Base-by-base conservation (phyloP, 1,140 invertebrate species). In the Centruroides sculpturatus region DNA sequence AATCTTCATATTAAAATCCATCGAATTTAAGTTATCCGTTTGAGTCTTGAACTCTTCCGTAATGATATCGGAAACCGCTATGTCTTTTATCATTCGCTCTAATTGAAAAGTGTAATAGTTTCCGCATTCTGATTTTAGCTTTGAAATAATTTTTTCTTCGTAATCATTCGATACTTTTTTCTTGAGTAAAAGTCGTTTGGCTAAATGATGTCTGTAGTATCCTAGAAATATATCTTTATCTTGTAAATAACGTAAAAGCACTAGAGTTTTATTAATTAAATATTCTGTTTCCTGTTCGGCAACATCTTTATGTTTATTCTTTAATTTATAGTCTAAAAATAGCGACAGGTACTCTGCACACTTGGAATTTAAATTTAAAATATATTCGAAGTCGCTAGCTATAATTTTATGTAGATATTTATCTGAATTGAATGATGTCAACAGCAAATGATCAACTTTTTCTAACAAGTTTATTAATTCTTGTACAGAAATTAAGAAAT, bases 31-130 rank as follows among this genome's bases (percentile, higher is more conserved):
- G 72, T 57, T 13, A 49, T 49, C 91, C 90, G 65, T 82, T 79
- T 90, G 85, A 69, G 85, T 85, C 71, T 90, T 85, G 74, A 98
- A 99, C 74, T 98, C 93, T 70, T 98, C 23, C 1, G 23, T 23
- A 2, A 23, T 93, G 86, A 95, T 98, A 65, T 96, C 95, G 56
- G 95, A 98, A 47, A 99, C 85, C 10, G 93, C 94, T 85, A 99
- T 99, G 75, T 99, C 96, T 74, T 99, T 98, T 73, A 99, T 99
- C 96, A 99, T 99, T 67, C 94, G 95, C 78, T 99, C 96, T 59
- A 99, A 79, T 78, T 99, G 99, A 51, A 92, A 97, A 62, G 96
- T 99, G 76, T 99, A 99, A 78, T 98, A 93, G 79, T 93, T 97
- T 60, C 96, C 95, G 81, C 95, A 99, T 80, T 98, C 94, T 81